These are phyloP conservation scores for Porites cylindrica DNA, from an alignment of 92 coral and sea anemone species.

Conservation along the genomic window DNA sequence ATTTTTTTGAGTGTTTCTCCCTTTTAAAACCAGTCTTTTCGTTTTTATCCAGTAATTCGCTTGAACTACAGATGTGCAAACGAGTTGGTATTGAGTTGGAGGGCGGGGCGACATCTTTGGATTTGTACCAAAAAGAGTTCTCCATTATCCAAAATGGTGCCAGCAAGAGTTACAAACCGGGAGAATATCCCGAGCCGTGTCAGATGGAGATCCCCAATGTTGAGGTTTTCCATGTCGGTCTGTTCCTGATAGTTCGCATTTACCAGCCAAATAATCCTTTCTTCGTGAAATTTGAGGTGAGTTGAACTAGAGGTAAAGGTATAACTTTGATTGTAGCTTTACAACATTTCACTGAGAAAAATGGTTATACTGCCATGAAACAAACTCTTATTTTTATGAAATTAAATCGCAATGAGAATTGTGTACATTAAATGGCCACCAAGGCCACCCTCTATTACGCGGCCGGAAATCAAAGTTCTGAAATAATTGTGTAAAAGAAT, in stretches of 20 bases:
- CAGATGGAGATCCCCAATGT: constrained; percentile 65
- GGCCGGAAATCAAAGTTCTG: too few species aligned
- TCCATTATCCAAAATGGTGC: constrained; percentile 50
- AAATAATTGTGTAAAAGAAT: too few species aligned
- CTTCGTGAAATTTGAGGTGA: constrained; percentile 82
- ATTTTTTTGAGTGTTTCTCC: background rate
- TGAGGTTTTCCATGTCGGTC: constrained; percentile 81
- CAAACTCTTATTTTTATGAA: too few species aligned
- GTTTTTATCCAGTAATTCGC: constrained; percentile 57
- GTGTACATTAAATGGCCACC: too few species aligned
- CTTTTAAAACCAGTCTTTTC: background rate
- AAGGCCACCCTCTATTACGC: too few species aligned
- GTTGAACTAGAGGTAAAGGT: background rate
- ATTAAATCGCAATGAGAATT: too few species aligned
- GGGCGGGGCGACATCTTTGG: constrained; percentile 47
- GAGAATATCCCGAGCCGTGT: constrained; percentile 83
- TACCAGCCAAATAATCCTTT: constrained; percentile 68
- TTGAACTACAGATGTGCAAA: constrained; percentile 96
- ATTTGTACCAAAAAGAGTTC: constrained; percentile 76
- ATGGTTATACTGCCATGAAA: too few species aligned
- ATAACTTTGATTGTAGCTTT: background rate
- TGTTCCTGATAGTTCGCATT: constrained; percentile 83
- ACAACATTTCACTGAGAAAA: too few species aligned
- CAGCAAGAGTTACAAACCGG: constrained; percentile 64
- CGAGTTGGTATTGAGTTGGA: constrained; percentile 72